Percentiles rank a stretch among this genome's conserved stretches.
phyloP scores from a whole-genome alignment of 2,888 invertebrate species.

The Ethmia dodecea region DNA sequence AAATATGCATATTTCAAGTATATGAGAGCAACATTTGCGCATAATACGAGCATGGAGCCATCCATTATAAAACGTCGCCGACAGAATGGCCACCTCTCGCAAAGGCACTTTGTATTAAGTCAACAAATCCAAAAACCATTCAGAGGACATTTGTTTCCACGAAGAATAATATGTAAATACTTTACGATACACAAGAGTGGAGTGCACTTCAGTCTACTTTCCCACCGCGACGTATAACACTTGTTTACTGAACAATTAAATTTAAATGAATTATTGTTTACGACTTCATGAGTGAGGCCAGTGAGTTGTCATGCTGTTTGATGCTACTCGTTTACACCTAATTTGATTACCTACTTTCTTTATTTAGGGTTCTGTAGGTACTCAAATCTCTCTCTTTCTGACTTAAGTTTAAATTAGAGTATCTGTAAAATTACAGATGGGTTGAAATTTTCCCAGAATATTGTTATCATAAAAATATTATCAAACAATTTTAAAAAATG shows the following conservation, averaged over 20 bases:
- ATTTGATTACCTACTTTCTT: too few relatives aligned
- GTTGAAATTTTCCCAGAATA: too few relatives aligned
- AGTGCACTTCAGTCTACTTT: conserved; percentile 17
- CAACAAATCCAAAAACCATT: conserved; percentile 71
- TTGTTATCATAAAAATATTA: too few relatives aligned
- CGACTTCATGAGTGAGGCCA: too few relatives aligned
- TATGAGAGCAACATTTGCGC: conserved; percentile 59
- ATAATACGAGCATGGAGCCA: conserved; percentile 49
- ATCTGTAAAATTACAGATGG: too few relatives aligned
- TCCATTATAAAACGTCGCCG: conserved; percentile 54
- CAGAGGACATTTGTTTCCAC: conserved; percentile 70
- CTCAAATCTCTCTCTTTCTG: too few relatives aligned
- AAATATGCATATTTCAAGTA: too few relatives aligned
- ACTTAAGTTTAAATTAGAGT: too few relatives aligned
- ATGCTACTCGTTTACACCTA: too few relatives aligned
- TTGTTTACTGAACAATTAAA: conserved; percentile 7
- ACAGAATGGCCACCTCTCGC: conserved; percentile 59
- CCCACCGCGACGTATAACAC: conserved; percentile 14
- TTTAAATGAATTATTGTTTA: background rate
- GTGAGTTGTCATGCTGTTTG: too few relatives aligned
- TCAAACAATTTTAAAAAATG: too few relatives aligned
- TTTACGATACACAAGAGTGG: conserved; percentile 41
- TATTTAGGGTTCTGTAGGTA: too few relatives aligned
- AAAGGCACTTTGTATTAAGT: conserved; percentile 71
- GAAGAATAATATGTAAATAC: conserved; percentile 70